A percentile compares a stretch with the other conserved stretches of the same genome.
Evolutionary conservation across 2,888 invertebrate species (phyloP).

Genomic region (Alentia gelatinosa): DNA sequence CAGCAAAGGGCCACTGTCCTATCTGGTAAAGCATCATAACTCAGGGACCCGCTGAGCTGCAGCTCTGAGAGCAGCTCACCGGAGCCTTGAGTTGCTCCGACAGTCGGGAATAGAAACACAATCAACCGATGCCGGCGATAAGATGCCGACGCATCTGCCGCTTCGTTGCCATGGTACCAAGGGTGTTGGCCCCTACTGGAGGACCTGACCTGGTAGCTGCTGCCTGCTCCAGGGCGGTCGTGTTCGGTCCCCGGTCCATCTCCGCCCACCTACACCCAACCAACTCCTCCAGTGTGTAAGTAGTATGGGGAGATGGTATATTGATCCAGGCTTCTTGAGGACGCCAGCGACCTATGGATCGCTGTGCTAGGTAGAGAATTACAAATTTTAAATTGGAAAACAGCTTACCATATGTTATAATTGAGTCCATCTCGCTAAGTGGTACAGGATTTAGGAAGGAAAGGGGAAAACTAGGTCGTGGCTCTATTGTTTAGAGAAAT

Average conservation of each 20-base stretch:
- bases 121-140: constrained; percentile 1
- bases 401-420: too few relatives aligned
- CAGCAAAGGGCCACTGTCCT: too few relatives aligned
- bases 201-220: not conserved
- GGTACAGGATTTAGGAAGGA: too few relatives aligned
- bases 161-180: not conserved
- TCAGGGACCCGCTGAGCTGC: too few relatives aligned
- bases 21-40: too few relatives aligned
- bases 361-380: not conserved
- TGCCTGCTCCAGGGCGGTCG: not conserved
- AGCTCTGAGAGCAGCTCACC: not conserved
- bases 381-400: not conserved
- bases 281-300: not conserved
- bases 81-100: not conserved
- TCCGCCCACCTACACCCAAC: too few relatives aligned
- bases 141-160: constrained; percentile 17
- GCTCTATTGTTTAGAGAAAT: too few relatives aligned
- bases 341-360: not conserved
- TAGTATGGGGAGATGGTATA: not conserved
- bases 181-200: not conserved
- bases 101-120: constrained; percentile 5
- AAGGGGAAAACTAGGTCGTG: too few relatives aligned
- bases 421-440: too few relatives aligned
- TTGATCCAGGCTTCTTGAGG: not conserved
- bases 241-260: not conserved